Base-by-base conservation (phyloP, 2,797 vertebrate genomes). In the Bradypodion pumilum region DNA sequence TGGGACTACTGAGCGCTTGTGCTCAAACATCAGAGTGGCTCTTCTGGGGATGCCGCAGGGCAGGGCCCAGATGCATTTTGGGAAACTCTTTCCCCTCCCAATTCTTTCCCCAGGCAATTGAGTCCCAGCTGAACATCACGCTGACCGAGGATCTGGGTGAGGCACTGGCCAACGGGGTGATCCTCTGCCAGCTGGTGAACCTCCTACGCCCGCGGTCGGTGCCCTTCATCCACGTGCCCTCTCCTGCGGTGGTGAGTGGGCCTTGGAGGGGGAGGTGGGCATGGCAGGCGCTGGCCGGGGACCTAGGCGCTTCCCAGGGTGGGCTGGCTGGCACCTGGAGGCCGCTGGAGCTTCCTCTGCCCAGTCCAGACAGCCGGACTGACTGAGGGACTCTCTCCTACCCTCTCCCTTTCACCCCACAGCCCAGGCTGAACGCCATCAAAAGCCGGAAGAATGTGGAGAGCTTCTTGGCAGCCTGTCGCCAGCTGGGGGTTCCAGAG, bases 371-470 rank as follows among this genome's bases (percentile, higher is more conserved):
- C 23, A 7, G 8, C 13, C 10, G 32, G 32, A 23, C 3, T 37
- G 23, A 59, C 37, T n/a, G n/a, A n/a, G n/a, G 1, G 1, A 7
- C 42, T 16, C 70, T 42, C 13, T 13, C 1, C 16, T n/a, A n/a
- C 2, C 1, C 4, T 27, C 9, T 12, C 23, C n/a, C 7, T 40
- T 4, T 19, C 52, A 15, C 80, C 32, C 40, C 78, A 29, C 93
- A 98, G 97, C 97, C 98, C 81, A 98, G 98, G 89, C 96, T 98
- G 90, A 98, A 97, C 63, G 80, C 95, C 5, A 95, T 97, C 32
- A 98, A 98, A 89, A 96, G 96, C 90, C 96, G 96, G 76, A 96
- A 97, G 78, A 98, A 98, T 16, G 96, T 98, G 84, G 97, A 98
- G 86, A 97, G 96, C 93, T 98, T 98, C 93, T 90, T 98, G 16